phyloP scores from a whole-genome alignment of 2,797 vertebrate species.

The Cirrhinus mrigala region DNA sequence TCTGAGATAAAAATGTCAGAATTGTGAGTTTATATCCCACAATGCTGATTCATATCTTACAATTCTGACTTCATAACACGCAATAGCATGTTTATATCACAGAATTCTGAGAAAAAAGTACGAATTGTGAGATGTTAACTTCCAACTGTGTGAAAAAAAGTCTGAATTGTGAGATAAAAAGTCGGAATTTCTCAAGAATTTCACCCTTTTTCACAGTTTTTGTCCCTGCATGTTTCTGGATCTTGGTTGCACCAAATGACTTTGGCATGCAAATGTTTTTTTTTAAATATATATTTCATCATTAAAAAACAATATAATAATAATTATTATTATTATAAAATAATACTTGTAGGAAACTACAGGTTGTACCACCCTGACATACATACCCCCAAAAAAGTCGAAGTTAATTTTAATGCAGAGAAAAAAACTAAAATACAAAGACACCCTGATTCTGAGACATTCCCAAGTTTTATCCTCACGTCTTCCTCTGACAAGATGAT shows the following conservation, averaged over 20 bases:
- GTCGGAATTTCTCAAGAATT: not conserved
- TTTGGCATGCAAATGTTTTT: not conserved
- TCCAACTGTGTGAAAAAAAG: no score
- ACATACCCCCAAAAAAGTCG: not conserved
- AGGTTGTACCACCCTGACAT: not conserved
- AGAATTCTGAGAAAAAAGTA: no score
- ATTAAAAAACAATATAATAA: not conserved
- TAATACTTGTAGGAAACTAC: not conserved
- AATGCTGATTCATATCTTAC: no score
- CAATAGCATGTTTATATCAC: no score
- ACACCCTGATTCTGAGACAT: not conserved
- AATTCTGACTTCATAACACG: no score
- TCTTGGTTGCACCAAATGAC: not conserved
- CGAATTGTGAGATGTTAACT: no score
- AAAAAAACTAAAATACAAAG: not conserved
- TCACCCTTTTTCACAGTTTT: not conserved
- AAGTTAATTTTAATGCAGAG: not conserved
- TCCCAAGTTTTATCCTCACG: not conserved
- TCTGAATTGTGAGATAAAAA: no score
- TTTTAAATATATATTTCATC: not conserved
- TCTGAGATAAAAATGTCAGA: no score
- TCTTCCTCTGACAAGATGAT: slow-evolving; percentile 1
- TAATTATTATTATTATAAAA: not conserved
- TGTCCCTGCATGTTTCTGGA: not conserved
- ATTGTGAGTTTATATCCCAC: no score